Evolutionary conservation across 1,140 invertebrate genomes (phyloP).

Genomic region (Andrena cerasifolii): DNA sequence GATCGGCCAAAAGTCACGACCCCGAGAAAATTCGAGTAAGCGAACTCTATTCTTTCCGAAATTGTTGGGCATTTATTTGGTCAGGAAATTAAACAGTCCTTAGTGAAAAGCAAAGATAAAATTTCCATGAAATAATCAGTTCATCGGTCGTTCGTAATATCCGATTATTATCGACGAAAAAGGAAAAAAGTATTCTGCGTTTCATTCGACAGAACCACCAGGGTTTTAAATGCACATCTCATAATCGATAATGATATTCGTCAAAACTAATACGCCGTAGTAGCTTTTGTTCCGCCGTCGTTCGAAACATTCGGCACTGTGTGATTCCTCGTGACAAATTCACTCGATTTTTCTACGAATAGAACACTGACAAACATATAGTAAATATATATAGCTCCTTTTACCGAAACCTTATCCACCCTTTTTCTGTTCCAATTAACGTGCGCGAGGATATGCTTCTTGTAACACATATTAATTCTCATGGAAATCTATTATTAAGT

Average conservation of each 20-base stretch:
- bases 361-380: background rate
- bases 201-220: conserved; percentile 2
- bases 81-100: background rate
- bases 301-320: conserved; percentile 13
- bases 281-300: conserved; percentile 13
- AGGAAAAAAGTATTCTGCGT: background rate
- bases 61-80: background rate
- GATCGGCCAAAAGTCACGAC: background rate
- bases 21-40: conserved; percentile 17
- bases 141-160: background rate
- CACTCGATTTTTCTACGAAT: background rate
- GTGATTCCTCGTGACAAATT: conserved; percentile 23
- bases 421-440: background rate
- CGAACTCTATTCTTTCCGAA: background rate
- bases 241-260: conserved; percentile 47
- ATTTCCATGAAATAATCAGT: background rate
- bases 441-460: background rate
- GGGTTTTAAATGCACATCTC: conserved; percentile 22
- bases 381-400: background rate
- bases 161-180: background rate
- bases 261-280: conserved; percentile 17
- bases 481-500: background rate
- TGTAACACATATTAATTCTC: background rate
- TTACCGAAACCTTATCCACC: background rate
- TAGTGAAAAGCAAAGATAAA: background rate